Percentiles rank a stretch among this genome's conserved stretches.
These are phyloP conservation scores for Agelas oroides DNA, from an alignment of 37 sponge, comb jelly and placozoan genomes.

Conservation along the genomic window DNA sequence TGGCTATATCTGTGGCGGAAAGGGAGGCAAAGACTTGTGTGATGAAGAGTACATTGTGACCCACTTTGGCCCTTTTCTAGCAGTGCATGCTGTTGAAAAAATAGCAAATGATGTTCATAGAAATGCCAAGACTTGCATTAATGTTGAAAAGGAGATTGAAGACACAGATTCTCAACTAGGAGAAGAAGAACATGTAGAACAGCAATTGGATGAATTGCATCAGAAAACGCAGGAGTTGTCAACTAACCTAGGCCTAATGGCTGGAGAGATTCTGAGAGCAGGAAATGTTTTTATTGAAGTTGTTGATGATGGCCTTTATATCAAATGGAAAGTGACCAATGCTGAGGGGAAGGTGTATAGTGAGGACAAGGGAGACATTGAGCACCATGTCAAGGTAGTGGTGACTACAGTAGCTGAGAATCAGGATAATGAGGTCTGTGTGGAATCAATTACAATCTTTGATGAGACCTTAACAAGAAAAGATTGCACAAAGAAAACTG, in stretches of 20 bases:
- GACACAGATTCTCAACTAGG: background rate
- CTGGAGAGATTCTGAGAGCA: background rate
- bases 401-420: background rate
- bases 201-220: background rate
- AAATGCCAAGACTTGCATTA: background rate
- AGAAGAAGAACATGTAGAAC: background rate
- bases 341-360: background rate
- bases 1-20: background rate
- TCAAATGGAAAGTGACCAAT: background rate
- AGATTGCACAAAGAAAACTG: too few species aligned
- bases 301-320: background rate
- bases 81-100: background rate
- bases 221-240: background rate
- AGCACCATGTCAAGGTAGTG: background rate
- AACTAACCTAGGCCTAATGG: background rate
- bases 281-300: background rate
- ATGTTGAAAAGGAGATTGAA: background rate
- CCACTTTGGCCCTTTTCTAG: background rate
- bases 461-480: too few species aligned
- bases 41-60: background rate
- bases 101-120: background rate
- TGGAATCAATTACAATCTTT: too few species aligned
- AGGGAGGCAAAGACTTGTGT: background rate
- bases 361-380: constrained; percentile 5
- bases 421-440: background rate